These are phyloP conservation scores for Rhabdornis inornatus DNA, from an alignment of 2,113 vertebrate species.

Conservation along the genomic window DNA sequence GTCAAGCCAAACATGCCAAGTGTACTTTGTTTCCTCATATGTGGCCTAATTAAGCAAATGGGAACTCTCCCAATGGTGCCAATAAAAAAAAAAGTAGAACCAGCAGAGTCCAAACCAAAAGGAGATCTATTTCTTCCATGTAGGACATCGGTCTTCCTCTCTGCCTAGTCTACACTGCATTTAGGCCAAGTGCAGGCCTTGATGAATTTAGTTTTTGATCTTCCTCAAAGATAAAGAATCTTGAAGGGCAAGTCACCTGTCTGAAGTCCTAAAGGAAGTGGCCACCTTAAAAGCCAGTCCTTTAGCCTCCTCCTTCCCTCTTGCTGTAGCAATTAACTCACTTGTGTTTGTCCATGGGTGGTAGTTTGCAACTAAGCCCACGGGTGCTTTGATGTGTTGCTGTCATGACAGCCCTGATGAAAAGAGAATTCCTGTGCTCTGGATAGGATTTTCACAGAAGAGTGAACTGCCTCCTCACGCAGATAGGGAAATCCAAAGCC, in stretches of 20 bases:
- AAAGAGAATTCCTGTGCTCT: not conserved
- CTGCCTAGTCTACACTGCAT: not conserved
- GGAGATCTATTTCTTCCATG: not conserved
- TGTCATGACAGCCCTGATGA: fast-evolving
- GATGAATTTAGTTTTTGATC: not conserved
- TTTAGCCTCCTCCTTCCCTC: not conserved
- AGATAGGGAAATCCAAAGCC: not conserved
- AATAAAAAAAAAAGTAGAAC: not conserved
- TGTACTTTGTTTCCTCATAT: not conserved
- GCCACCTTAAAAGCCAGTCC: not conserved
- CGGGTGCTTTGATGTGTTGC: fast-evolving
- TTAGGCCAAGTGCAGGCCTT: not conserved
- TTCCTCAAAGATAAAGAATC: not conserved
- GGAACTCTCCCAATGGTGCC: not conserved
- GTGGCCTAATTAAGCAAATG: slow-evolving; percentile 27
- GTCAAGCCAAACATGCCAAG: not conserved
- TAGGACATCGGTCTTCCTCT: not conserved
- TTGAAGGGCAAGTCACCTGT: not conserved
- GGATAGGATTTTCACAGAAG: not conserved
- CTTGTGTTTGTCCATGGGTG: not conserved
- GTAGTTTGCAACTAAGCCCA: not conserved
- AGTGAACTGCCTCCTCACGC: not conserved
- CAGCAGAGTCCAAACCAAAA: not conserved
- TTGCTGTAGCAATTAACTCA: not conserved
- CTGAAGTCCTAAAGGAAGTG: not conserved